phyloP scores from a whole-genome alignment of 2,113 vertebrate genomes.

The Columba livia region DNA sequence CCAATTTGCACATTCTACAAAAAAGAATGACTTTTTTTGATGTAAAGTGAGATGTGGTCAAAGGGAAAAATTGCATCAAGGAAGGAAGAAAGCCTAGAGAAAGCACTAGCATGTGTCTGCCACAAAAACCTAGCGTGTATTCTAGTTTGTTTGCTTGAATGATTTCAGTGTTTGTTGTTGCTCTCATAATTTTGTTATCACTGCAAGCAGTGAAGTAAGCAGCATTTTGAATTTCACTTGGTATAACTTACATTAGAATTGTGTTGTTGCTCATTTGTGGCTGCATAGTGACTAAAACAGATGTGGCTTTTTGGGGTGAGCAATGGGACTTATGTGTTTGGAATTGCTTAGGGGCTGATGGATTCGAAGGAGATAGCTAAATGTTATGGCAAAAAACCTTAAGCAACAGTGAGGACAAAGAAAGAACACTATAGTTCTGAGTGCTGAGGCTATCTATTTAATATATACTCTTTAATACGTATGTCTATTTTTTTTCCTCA shows the following conservation, averaged over 20 bases:
- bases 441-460: background rate
- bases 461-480: background rate
- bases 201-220: slow-evolving; percentile 24
- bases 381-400: background rate
- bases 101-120: background rate
- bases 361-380: background rate
- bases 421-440: background rate
- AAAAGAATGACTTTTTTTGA: slow-evolving; percentile 29
- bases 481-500: background rate
- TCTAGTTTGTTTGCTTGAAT: slow-evolving; percentile 6
- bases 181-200: slow-evolving; percentile 37
- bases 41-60: slow-evolving; percentile 45
- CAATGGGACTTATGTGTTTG: background rate
- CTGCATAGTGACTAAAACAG: background rate
- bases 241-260: background rate
- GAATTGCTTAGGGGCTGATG: background rate
- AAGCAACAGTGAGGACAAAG: background rate
- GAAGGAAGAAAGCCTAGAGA: background rate
- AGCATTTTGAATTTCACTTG: slow-evolving; percentile 22
- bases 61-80: slow-evolving; percentile 38
- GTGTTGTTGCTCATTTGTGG: background rate
- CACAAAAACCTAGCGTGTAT: background rate
- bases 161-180: slow-evolving; percentile 30
- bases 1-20: slow-evolving; percentile 42
- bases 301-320: slow-evolving; percentile 30